Percentiles rank a stretch among this genome's conserved stretches.
Evolutionary conservation across 2,797 vertebrate species (phyloP).

Genomic region (Propithecus perrieri): DNA sequence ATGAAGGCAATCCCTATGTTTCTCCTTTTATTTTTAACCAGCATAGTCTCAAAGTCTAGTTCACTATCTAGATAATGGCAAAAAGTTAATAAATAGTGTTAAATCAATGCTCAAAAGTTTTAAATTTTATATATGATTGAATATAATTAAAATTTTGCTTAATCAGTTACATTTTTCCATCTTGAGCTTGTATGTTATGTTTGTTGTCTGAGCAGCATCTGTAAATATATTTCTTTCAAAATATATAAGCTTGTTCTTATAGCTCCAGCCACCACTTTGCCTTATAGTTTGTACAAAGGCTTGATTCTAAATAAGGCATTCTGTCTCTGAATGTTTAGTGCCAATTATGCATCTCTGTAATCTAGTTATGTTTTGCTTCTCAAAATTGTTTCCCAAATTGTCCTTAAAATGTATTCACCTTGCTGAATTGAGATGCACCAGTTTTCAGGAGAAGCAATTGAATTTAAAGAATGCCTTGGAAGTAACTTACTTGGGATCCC

Average conservation of each 20-base stretch:
- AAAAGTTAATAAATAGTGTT: not conserved
- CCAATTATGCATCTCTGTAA: not conserved
- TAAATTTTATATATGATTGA: not conserved
- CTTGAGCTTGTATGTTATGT: not conserved
- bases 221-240: not conserved
- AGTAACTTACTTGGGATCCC: not conserved
- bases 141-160: not conserved
- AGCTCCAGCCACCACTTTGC: not conserved
- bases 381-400: not conserved
- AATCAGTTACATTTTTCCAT: not conserved
- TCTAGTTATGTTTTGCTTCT: not conserved
- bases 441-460: not conserved
- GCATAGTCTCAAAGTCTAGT: not conserved
- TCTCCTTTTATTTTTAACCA: not conserved
- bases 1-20: not conserved
- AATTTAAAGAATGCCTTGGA: not conserved
- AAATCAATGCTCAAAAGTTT: not conserved
- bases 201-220: not conserved
- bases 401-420: not conserved
- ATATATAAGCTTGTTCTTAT: not conserved
- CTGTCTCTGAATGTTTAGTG: not conserved
- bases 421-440: not conserved
- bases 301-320: not conserved
- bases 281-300: not conserved
- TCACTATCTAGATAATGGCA: not conserved